These are phyloP conservation scores for Cryptomyrus ogoouensis DNA, from an alignment of 2,113 vertebrate genomes.

Conservation along the genomic window DNA sequence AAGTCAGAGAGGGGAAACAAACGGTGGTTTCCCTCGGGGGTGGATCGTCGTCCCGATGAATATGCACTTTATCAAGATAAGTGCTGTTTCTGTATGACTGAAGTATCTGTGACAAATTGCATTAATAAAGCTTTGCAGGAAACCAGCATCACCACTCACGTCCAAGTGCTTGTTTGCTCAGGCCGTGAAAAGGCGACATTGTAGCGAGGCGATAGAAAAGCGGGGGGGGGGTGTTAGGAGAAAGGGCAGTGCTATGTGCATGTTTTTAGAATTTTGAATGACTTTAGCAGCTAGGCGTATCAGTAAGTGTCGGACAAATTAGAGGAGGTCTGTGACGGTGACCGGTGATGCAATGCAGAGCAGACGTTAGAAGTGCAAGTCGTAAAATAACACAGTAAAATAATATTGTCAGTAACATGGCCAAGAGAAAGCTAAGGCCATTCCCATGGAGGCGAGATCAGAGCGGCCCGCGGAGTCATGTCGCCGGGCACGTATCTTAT, in stretches of 20 bases:
- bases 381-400: conserved; percentile 10
- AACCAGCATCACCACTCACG: conserved; percentile 37
- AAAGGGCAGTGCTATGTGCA: not conserved
- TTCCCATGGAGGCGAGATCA: not conserved
- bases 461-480: not conserved
- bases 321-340: not conserved
- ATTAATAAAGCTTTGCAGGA: conserved; percentile 63
- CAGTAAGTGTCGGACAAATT: not conserved
- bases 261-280: not conserved
- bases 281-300: conserved; percentile 8
- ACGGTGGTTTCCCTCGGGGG: conserved; percentile 58
- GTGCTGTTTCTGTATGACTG: conserved; percentile 52
- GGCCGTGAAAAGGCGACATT: not conserved
- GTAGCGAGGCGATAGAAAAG: not conserved
- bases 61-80: conserved; percentile 65
- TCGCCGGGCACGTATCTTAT: not conserved
- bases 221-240: not conserved
- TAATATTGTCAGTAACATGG: conserved; percentile 11
- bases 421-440: not conserved
- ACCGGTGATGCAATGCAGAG: conserved; percentile 2
- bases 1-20: conserved; percentile 7
- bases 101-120: conserved; percentile 56
- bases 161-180: conserved; percentile 7
- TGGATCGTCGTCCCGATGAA: conserved; percentile 60
- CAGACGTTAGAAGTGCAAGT: not conserved